Percentiles rank a stretch among this genome's conserved stretches.
Evolutionary conservation across 2,797 vertebrate species (phyloP).

Genomic region (Anas bahamensis): DNA sequence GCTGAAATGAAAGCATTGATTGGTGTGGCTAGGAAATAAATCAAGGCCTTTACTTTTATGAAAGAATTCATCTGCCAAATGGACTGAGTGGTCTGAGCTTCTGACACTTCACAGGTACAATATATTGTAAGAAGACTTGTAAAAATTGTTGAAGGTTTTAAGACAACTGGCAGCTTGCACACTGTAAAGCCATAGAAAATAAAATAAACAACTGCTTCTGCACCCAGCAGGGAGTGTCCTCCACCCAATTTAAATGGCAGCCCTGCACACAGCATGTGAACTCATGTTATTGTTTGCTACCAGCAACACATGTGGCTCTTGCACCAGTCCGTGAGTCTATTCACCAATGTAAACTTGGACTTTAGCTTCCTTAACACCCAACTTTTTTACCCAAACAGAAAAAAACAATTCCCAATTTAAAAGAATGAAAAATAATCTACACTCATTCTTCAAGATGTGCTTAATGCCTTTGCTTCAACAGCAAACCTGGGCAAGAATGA

Average conservation of each 20-base stretch:
- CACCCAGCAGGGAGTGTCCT: background rate
- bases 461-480: slow-evolving; percentile 14
- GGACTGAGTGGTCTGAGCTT: background rate
- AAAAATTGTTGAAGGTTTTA: background rate
- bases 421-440: slow-evolving; percentile 44
- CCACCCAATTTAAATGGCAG: slow-evolving; percentile 16
- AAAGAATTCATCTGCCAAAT: background rate
- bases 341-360: background rate
- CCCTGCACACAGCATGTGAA: background rate
- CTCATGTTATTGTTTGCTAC: slow-evolving; percentile 56
- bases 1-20: too few relatives aligned
- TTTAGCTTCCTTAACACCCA: slow-evolving; percentile 55
- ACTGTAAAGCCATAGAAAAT: background rate
- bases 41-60: too few relatives aligned
- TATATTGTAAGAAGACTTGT: background rate
- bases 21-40: too few relatives aligned
- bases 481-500: background rate
- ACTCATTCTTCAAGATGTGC: slow-evolving; percentile 39
- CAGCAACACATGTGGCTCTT: slow-evolving; percentile 26
- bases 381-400: slow-evolving; percentile 62
- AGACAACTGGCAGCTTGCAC: background rate
- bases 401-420: slow-evolving; percentile 32
- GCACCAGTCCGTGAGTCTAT: too few relatives aligned
- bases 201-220: background rate
- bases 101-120: background rate